Evolutionary conservation across 1,140 invertebrate genomes (phyloP), one percentile per base, ranked within the genome.

Genomic region (Tribolium madens): DNA sequence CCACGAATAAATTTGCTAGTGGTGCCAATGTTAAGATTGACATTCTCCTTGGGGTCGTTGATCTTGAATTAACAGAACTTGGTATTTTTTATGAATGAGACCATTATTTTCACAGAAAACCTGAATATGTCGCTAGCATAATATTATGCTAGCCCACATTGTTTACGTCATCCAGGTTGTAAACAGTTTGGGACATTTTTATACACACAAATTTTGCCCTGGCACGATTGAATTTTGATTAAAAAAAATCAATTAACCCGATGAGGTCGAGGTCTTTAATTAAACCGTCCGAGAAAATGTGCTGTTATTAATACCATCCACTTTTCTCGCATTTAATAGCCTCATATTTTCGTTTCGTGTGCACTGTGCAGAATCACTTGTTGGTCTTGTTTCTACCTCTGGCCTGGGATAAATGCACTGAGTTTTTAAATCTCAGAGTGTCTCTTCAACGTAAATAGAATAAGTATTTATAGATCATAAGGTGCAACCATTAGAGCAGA

Each of bases 381-480:
- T 64, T 64, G 21, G 21, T 64, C 21, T 31, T 33, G 21, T 64
- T n/a, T 15, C 15, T 13, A 26, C 57, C 26, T 21, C 18, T 14
- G 46, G 50, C 18, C 70, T 17, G 68, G 79, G 80, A 81, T 75
- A 83, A 83, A 83, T 82, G 82, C 78, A 83, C 82, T 50, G 60
- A 71, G 75, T 80, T 83, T 83, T 81, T 81, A 80, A 71, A 64
- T 78, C 31, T 31, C 42, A 5, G 68, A 48, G 68, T 74, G 76
- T 78, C 74, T 80, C 75, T 60, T 76, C 68, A 69, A 79, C 77
- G 70, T 72, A 82, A 80, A 82, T 80, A 82, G 81, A 80, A 17
- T 60, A 33, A 9, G 69, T 82, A 81, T 81, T 81, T 81, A 78
- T 81, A 81, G 80, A 79, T 42, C 64, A 50, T 57, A 73, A 17